phyloP scores from a whole-genome alignment of 2,888 invertebrate species.

The Plebejus argus region DNA sequence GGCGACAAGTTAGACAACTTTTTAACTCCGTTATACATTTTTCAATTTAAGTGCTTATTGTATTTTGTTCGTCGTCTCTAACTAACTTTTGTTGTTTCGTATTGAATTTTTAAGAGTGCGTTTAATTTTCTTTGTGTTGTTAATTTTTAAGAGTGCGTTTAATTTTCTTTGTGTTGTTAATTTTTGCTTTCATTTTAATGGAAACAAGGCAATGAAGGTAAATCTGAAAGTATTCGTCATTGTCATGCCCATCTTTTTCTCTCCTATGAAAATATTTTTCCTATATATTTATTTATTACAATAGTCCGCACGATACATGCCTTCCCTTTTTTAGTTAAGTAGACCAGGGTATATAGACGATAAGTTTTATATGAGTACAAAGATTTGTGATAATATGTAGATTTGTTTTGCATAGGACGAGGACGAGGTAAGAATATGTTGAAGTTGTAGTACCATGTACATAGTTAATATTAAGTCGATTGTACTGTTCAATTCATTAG shows the following conservation, averaged over 20 bases:
- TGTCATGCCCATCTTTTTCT: constrained; percentile 57
- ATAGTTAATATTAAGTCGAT: not conserved
- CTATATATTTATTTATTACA: not conserved
- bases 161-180: constrained; percentile 44
- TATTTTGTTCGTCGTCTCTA: not conserved
- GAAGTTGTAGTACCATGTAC: not conserved
- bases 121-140: constrained; percentile 36
- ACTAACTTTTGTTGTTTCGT: constrained; percentile 4
- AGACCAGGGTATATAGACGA: not conserved
- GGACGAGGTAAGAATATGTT: constrained; percentile 28
- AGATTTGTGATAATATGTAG: constrained; percentile 24
- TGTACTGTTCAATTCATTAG: constrained; percentile 11
- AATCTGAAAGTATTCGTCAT: constrained; percentile 61
- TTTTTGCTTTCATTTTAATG: constrained; percentile 73
- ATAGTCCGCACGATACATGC: constrained; percentile 20
- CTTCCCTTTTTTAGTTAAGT: constrained; percentile 18
- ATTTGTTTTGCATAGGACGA: constrained; percentile 24
- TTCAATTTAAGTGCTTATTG: constrained; percentile 11
- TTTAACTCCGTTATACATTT: constrained; percentile 25
- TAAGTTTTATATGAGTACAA: not conserved
- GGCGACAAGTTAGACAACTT: constrained; percentile 8
- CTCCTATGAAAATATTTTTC: not conserved
- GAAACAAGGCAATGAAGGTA: constrained; percentile 80
- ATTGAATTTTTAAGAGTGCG: constrained; percentile 1
- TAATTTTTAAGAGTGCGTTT: constrained; percentile 53